phyloP scores from a whole-genome alignment of 2,113 vertebrate species.

The Callospermophilus lateralis region DNA sequence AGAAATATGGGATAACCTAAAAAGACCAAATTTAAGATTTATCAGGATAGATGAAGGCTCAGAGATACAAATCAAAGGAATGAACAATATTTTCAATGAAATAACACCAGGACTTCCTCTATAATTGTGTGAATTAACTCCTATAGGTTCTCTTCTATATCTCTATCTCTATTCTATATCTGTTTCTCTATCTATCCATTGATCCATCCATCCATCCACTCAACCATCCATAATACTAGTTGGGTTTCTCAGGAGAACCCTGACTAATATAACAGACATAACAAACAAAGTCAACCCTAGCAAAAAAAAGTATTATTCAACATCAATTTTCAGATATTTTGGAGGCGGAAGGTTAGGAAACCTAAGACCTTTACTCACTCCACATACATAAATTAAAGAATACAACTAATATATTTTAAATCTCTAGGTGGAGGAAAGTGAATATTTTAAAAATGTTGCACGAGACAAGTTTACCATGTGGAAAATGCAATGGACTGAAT shows the following conservation, averaged over 20 bases:
- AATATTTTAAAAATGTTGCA: background rate
- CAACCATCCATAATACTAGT: background rate
- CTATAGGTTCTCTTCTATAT: background rate
- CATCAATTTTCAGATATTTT: constrained; percentile 1
- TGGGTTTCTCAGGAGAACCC: background rate
- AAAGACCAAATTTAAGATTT: too few species aligned
- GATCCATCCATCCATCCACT: background rate
- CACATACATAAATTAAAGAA: background rate
- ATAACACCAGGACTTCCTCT: background rate
- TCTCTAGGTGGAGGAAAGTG: background rate
- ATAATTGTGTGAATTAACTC: background rate
- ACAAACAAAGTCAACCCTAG: background rate
- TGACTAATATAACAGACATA: background rate
- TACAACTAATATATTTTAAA: background rate
- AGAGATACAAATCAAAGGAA: too few species aligned
- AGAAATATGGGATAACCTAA: too few species aligned
- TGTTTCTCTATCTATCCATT: background rate
- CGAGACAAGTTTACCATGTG: background rate
- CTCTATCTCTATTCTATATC: background rate
- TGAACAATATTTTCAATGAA: too few species aligned
- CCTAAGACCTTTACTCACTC: background rate
- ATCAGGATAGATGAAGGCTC: too few species aligned
- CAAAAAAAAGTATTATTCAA: background rate
- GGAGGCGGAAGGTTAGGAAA: background rate
- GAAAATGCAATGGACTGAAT: background rate